Base-by-base conservation (phyloP, 2,797 vertebrate species). In the Darevskia nairensis region DNA sequence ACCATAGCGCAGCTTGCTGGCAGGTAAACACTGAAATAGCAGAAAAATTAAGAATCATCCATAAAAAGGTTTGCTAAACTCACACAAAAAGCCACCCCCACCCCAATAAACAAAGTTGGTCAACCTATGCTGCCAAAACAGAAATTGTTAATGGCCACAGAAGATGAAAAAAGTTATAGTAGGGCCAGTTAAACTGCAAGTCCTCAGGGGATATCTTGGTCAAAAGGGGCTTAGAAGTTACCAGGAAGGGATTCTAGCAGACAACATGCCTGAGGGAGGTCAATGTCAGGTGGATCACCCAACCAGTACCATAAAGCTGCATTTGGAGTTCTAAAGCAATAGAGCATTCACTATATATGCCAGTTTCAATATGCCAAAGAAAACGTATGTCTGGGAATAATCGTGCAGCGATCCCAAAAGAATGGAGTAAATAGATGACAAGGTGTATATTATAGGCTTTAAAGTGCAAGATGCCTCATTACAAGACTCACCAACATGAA, bases 1-100 rank as follows among this genome's bases (percentile, higher is more conserved):
- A 35, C 9, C 0, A 1, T 0, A 6, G 15, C 35, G 59, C 19
- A 87, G 46, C 75, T 75, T 68, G 55, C 74, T 0, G 0, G 10
- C 35, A 50, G 32, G 64, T 64, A 64, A 80, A 72, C 27, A 27
- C 69, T 71, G 19, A 83, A 82, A 23, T 8, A 29, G 39, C 80
- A 69, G 39, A 68, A 13, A 82, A 44, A 10, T 8, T 19, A 11
- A 83, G 87, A 84, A 88, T 71, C 79, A 84, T 21, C 1, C 2
- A 89, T 15, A 74, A 61, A 39, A 15, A 74, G 21, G 32, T 19
- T 35, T 39, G 32, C 76, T 35, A 50, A 32, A 9, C 35, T 32
- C 10, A 19, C 13, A 32, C n/a, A 55, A 41, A 35, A 19, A 79
- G 27, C 13, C 13, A 79, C 44, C 44, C 6, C 4, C 6, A 32